Evolutionary conservation across 2,888 invertebrate genomes (phyloP).

Genomic region (Drosophila maculinotata): DNA sequence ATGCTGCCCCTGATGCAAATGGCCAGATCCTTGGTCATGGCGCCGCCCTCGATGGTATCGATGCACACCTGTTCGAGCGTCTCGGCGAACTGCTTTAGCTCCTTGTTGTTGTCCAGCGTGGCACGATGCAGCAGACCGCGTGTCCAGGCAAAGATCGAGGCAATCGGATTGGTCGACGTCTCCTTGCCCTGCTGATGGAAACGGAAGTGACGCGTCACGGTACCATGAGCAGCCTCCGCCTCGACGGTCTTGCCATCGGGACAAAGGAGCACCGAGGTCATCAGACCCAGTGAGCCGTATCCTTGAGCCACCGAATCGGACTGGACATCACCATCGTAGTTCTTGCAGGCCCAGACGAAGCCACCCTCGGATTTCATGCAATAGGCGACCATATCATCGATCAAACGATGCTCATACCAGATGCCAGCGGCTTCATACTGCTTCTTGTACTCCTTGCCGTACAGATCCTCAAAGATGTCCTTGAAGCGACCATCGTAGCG

Average conservation of each 20-base stretch:
- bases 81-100: constrained; percentile 92
- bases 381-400: constrained; percentile 99
- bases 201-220: constrained; percentile 96
- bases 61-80: constrained; percentile 95
- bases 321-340: constrained; percentile 99
- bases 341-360: constrained; percentile 99
- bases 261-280: constrained; percentile 98
- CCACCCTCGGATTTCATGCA: constrained; percentile 99
- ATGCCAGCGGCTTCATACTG: constrained; percentile 94
- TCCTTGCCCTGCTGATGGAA: constrained; percentile 97
- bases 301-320: constrained; percentile 99
- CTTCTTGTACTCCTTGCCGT: constrained; percentile 93
- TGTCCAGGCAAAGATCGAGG: constrained; percentile 99
- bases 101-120: constrained; percentile 94
- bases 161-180: constrained; percentile 99
- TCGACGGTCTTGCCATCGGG: constrained; percentile 99
- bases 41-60: constrained; percentile 96
- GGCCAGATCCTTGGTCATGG: constrained; percentile 99
- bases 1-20: constrained; percentile 98
- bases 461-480: constrained; percentile 98
- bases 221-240: constrained; percentile 99
- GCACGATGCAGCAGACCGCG: constrained; percentile 97
- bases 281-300: constrained; percentile 97
- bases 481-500: constrained; percentile 98
- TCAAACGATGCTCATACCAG: constrained; percentile 99